Evolutionary conservation across 2,113 vertebrate species (phyloP).

Genomic region (Tamias sibiricus): DNA sequence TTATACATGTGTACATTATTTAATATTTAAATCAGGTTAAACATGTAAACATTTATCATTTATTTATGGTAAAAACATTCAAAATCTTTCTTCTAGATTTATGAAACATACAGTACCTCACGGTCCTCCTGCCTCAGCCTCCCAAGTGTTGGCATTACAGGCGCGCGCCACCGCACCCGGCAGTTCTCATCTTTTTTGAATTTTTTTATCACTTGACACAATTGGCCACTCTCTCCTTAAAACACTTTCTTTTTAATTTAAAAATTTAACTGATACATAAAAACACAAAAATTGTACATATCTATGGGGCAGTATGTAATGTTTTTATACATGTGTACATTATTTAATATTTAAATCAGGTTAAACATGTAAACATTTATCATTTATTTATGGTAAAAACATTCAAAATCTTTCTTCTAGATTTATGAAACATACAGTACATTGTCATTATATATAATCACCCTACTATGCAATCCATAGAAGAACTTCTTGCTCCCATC

Average conservation of each 20-base stretch:
- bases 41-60: background rate
- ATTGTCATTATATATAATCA: background rate
- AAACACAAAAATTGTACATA: background rate
- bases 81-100: background rate
- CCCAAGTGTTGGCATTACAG: too few relatives aligned
- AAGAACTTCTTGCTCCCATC: background rate
- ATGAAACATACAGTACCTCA: background rate
- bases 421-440: background rate
- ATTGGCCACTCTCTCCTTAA: background rate
- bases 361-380: background rate
- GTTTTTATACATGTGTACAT: background rate
- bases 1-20: background rate
- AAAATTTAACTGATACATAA: background rate
- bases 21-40: background rate
- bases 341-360: background rate
- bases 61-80: background rate
- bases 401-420: background rate
- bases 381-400: background rate
- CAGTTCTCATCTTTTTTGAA: background rate
- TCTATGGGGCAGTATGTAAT: background rate
- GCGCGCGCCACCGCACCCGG: too few relatives aligned
- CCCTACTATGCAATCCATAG: background rate
- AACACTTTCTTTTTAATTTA: background rate
- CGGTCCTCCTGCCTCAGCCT: too few relatives aligned
- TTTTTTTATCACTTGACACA: slow-evolving; percentile 29